Percentiles rank a stretch among this genome's conserved stretches.
Evolutionary conservation across 1,140 invertebrate species (phyloP).

Genomic region (Drosophila murphyi): DNA sequence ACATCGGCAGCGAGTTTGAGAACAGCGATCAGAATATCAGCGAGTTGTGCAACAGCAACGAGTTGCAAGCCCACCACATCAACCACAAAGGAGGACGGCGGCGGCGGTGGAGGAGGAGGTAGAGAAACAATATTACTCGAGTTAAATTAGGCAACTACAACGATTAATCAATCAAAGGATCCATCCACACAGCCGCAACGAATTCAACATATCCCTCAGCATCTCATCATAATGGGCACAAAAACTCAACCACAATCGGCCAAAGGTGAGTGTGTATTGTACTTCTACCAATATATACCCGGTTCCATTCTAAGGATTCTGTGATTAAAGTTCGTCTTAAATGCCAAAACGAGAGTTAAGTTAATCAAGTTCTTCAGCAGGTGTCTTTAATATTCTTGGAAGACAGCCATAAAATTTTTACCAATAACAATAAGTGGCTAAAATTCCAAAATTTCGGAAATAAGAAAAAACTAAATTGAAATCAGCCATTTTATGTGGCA

Average conservation of each 20-base stretch:
- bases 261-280: conserved; percentile 56
- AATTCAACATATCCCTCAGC: conserved; percentile 22
- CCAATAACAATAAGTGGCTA: no score
- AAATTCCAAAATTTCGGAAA: no score
- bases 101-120: no score
- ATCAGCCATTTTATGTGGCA: no score
- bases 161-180: background rate
- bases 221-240: conserved; percentile 73
- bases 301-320: no score
- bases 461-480: no score
- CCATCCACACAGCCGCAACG: background rate
- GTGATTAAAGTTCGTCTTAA: no score
- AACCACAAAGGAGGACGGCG: conserved; percentile 1
- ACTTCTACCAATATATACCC: background rate
- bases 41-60: conserved; percentile 27
- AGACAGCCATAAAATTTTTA: no score
- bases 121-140: background rate
- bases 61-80: conserved; percentile 22
- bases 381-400: no score
- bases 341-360: no score
- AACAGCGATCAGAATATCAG: conserved; percentile 18
- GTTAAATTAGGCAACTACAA: background rate
- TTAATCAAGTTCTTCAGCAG: no score
- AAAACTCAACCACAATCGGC: conserved; percentile 74
- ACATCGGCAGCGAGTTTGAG: conserved; percentile 40